These are phyloP conservation scores for Ovibos moschatus DNA, from an alignment of 2,113 vertebrate genomes.

Conservation along the genomic window DNA sequence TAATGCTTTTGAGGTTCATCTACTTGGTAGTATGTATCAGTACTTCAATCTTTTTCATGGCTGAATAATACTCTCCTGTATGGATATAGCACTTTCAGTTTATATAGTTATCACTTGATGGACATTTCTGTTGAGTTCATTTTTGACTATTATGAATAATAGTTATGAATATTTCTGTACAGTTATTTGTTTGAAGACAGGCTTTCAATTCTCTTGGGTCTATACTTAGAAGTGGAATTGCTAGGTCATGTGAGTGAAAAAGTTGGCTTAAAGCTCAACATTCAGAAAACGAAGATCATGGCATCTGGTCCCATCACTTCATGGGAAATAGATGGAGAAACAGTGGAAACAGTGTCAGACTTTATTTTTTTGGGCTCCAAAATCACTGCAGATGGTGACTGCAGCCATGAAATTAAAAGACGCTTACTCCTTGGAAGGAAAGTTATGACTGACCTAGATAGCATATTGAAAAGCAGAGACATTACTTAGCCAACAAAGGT, in stretches of 20 bases:
- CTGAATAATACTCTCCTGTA: background rate
- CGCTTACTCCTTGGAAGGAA: no score
- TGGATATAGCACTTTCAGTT: background rate
- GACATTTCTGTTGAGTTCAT: background rate
- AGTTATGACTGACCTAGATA: no score
- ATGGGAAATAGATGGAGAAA: no score
- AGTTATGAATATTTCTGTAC: background rate
- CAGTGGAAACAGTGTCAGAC: no score
- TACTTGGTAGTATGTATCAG: background rate
- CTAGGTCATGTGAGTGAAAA: background rate
- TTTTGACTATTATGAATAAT: background rate
- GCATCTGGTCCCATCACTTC: no score
- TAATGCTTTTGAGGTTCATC: background rate
- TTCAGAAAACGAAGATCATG: no score
- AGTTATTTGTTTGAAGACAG: background rate
- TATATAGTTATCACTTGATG: background rate
- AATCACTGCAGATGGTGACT: no score
- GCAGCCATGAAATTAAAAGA: no score
- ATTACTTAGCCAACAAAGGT: no score
- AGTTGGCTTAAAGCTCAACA: no score
- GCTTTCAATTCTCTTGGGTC: background rate
- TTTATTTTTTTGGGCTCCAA: no score
- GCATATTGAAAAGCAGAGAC: no score
- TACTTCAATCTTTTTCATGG: background rate
- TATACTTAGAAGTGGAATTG: background rate